Evolutionary conservation across 2,113 vertebrate species (phyloP), one percentile per base, ranked within the genome.

Genomic region (Gorsachius goisagi): DNA sequence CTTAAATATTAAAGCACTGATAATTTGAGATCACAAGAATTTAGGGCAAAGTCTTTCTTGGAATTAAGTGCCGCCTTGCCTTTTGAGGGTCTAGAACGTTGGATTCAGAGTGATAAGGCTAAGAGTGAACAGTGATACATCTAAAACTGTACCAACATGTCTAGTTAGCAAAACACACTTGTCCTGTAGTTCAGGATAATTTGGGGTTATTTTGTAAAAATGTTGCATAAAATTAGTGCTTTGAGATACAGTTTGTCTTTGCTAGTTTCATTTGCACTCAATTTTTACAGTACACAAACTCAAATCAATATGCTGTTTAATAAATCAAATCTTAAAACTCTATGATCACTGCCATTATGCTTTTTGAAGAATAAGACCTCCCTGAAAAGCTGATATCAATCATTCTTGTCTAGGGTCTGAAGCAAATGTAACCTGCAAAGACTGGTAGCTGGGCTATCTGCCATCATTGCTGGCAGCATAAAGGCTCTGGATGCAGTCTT

Each of bases 371-470:
- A 78, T 82, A 94, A 69, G 82, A 55, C 44, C 60, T 92, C 56
- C 30, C 30, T 86, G 59, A 92, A 96, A 93, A 94, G 64, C 88
- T 94, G 64, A 85, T 96, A 93, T 94, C 97, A 96, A 84, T 94
- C 83, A 94, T 90, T 92, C 60, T 93, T 89, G 23, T 86, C 56
- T 85, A 74, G 89, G 93, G 85, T 95, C 92, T 94, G 85, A 95
- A 93, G 88, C 66, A 92, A 95, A 89, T 93, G 83, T 92, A 97
- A 96, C 96, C 92, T 97, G 88, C 68, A 93, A 96, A 94, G 93
- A 66, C 92, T 96, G 93, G 92, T 93, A 92, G 73, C 92, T 97
- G 96, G 95, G 96, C 95, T 96, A 93, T 93, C 86, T 96, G 92
- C 93, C 95, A 95, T 96, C 92, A 45, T 85, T 90, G 86, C 92